Evolutionary conservation across 2,888 invertebrate genomes (phyloP).

Genomic region (Drosophila barbarae): DNA sequence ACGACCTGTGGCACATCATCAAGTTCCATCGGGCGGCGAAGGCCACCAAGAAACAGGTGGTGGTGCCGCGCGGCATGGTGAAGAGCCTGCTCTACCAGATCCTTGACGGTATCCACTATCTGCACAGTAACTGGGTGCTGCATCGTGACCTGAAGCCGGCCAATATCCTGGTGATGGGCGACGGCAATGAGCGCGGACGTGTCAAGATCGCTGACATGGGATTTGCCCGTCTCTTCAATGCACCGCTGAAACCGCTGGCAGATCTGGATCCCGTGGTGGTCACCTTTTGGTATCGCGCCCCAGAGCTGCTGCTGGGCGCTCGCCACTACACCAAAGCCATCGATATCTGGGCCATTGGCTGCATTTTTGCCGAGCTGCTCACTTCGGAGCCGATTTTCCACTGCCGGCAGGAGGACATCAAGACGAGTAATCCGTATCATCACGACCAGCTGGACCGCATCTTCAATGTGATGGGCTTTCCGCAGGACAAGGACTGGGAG

Average conservation of each 20-base stretch:
- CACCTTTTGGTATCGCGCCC: slow-evolving; percentile 99
- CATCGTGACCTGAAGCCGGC: slow-evolving; percentile 99
- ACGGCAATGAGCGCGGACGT: slow-evolving; percentile 96
- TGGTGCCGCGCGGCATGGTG: slow-evolving; percentile 98
- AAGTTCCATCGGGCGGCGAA: slow-evolving; percentile 99
- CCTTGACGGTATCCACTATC: slow-evolving; percentile 98
- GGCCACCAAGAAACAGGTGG: slow-evolving; percentile 96
- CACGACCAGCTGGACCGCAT: slow-evolving; percentile 99
- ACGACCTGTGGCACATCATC: slow-evolving; percentile 99
- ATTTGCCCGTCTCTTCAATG: slow-evolving; percentile 98
- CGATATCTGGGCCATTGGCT: slow-evolving; percentile 99
- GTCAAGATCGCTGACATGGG: slow-evolving; percentile 99
- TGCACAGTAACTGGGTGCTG: slow-evolving; percentile 99
- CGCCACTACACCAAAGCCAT: slow-evolving; percentile 99
- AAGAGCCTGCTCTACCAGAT: slow-evolving; percentile 99
- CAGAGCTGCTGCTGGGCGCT: slow-evolving; percentile 95
- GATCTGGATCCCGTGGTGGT: slow-evolving; percentile 99
- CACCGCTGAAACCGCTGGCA: slow-evolving; percentile 97
- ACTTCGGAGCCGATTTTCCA: slow-evolving; percentile 99
- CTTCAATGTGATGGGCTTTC: slow-evolving; percentile 99
- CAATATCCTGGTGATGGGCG: slow-evolving; percentile 99
- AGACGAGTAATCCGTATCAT: slow-evolving; percentile 99
- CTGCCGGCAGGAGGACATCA: slow-evolving; percentile 99
- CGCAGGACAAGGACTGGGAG: slow-evolving; percentile 98
- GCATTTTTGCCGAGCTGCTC: slow-evolving; percentile 98